phyloP scores from a whole-genome alignment of 2,797 vertebrate genomes.

The Vireo griseus region DNA sequence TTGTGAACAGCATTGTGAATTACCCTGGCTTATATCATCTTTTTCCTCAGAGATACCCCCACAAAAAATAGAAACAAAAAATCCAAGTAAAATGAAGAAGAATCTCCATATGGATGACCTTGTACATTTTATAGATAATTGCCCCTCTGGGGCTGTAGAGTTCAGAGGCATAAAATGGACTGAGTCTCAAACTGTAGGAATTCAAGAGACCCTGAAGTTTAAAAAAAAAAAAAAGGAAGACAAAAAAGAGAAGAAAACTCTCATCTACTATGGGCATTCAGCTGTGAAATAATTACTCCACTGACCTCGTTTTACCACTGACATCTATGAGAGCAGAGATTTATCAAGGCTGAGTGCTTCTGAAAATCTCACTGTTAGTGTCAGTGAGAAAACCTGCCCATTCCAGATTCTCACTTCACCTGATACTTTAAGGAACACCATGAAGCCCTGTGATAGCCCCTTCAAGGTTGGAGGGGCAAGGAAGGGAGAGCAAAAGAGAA shows the following conservation, averaged over 20 bases:
- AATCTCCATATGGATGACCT: neutral
- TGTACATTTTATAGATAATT: neutral
- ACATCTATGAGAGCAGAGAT: neutral
- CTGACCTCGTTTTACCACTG: conserved; percentile 13
- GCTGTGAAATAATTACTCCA: conserved; percentile 48
- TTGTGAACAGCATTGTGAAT: neutral
- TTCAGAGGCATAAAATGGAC: neutral
- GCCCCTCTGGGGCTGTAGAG: neutral
- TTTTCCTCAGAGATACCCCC: neutral
- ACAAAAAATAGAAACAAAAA: neutral
- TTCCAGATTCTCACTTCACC: neutral
- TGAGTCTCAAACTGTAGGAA: neutral
- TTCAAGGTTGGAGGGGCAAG: neutral
- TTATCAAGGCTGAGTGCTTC: conserved; percentile 19
- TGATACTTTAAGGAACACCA: neutral
- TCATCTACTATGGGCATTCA: neutral
- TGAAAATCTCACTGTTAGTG: conserved; percentile 28
- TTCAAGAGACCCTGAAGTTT: neutral
- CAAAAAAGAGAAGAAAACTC: rapidly evolving
- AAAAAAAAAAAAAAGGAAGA: neutral
- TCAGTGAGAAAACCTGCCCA: neutral
- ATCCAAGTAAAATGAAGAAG: neutral
- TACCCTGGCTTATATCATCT: neutral
- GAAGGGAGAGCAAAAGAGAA: neutral
- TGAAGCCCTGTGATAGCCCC: neutral